A percentile compares a stretch with the other conserved stretches of the same genome.
Evolutionary conservation across 1,140 invertebrate genomes (phyloP).

Genomic region (Calephelis virginiensis): DNA sequence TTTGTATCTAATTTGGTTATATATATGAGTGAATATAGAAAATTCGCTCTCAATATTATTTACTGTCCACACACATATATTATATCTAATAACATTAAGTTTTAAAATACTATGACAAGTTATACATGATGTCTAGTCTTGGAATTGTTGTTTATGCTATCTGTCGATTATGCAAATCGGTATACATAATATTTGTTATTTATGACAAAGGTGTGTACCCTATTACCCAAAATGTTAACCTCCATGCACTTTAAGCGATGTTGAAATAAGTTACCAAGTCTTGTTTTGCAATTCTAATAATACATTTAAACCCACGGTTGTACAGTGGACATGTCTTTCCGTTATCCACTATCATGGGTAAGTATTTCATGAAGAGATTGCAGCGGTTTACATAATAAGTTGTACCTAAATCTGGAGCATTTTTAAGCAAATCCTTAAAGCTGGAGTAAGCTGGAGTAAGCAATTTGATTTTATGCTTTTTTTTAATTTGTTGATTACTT

Average conservation of each 20-base stretch:
- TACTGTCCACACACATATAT: no score
- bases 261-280: neutral
- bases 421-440: no score
- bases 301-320: no score
- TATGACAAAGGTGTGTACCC: constrained; percentile 5
- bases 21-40: no score
- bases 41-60: no score
- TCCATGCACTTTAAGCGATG: neutral
- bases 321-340: neutral
- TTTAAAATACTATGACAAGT: no score
- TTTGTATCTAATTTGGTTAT: no score
- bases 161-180: neutral
- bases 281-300: neutral
- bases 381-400: no score
- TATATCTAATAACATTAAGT: no score
- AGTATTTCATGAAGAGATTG: neutral
- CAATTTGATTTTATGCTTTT: neutral
- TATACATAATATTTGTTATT: constrained; percentile 2
- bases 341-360: neutral
- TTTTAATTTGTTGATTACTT: neutral
- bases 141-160: constrained; percentile 5
- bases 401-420: no score
- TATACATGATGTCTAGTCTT: neutral
- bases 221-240: constrained; percentile 1
- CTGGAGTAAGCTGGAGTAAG: no score